Percentiles rank a stretch among this genome's conserved stretches.
These are phyloP conservation scores for Zaprionus capensis DNA, from an alignment of 1,140 invertebrate genomes.

Conservation along the genomic window DNA sequence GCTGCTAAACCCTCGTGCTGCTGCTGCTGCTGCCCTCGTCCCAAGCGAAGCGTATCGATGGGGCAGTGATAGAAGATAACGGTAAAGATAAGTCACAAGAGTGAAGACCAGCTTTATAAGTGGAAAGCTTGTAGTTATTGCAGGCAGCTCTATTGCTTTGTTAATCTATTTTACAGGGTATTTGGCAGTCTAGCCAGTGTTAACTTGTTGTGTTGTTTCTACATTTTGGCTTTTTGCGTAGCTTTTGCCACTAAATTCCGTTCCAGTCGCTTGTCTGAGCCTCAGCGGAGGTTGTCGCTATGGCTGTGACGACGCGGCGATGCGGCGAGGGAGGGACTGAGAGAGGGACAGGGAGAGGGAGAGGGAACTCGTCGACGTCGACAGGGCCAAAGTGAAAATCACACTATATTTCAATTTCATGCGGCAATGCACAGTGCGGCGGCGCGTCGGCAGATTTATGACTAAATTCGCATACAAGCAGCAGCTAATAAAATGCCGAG, in stretches of 20 bases:
- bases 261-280: slow-evolving; percentile 33
- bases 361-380: slow-evolving; percentile 9
- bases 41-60: slow-evolving; percentile 1
- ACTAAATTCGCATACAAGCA: slow-evolving; percentile 81
- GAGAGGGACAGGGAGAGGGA: neutral
- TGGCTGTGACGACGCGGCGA: neutral
- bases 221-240: slow-evolving; percentile 46
- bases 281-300: neutral
- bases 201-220: slow-evolving; percentile 34
- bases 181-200: neutral
- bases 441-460: slow-evolving; percentile 74
- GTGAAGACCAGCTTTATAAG: no score
- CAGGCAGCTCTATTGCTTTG: neutral
- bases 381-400: slow-evolving; percentile 76
- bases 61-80: neutral
- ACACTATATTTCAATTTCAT: slow-evolving; percentile 83
- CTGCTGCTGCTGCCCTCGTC: neutral
- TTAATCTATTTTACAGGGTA: slow-evolving; percentile 31
- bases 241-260: slow-evolving; percentile 72
- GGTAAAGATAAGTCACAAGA: neutral
- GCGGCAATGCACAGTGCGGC: slow-evolving; percentile 71
- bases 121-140: neutral
- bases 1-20: slow-evolving; percentile 34
- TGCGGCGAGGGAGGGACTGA: neutral
- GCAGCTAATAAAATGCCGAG: slow-evolving; percentile 80